Base-by-base conservation (phyloP, 53 echinoderm and acorn worm species). In the Echinarachnius parma region DNA sequence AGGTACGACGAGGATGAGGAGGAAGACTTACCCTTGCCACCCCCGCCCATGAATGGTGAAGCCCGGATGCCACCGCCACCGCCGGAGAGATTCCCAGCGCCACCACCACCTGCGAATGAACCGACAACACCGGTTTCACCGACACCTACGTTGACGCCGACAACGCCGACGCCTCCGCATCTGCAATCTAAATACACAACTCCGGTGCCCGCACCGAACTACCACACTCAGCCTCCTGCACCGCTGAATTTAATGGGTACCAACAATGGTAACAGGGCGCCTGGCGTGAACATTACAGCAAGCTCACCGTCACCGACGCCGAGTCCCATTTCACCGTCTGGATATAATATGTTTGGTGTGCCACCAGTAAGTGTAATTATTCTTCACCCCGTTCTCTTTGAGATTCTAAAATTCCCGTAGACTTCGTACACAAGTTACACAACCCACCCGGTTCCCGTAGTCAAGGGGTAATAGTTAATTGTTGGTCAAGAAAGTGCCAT, bases 71-170 rank as follows among this genome's bases (percentile, higher is more conserved):
- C 64, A 25, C 54, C n/a, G n/a, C n/a, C 75, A 52, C 72, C 80
- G 4, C 60, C 77, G 31, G 28, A 46, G 5, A 28, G 61, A 45
- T 31, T 49, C 44, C 29, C 60, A 8, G 59, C 39, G 21, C 50
- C 69, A 47, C 75, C 60, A 49, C 64, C 75, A 49, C 18, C 52
- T 16, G 68, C 19, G n/a, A 46, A 52, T 42, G 54, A 21, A 61
- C 37, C 37, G 15, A 44, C 68, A 2, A 62, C 56, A 28, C 81
- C 60, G 13, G 46, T 61, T 55, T 72, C 91, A 4, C 66, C 80
- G 23, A 54, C 84, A 24, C 76, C 84, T 24, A 77, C 91, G 11
- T 56, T 84, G 33, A 56, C 77, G 18, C 79, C 83, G 3, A 76
- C 36, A 20, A 72, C 78, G 46, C 57, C 76, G 25, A 76, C 57